phyloP scores from a whole-genome alignment of 2,797 vertebrate species.

The Macroramphosus scolopax region DNA sequence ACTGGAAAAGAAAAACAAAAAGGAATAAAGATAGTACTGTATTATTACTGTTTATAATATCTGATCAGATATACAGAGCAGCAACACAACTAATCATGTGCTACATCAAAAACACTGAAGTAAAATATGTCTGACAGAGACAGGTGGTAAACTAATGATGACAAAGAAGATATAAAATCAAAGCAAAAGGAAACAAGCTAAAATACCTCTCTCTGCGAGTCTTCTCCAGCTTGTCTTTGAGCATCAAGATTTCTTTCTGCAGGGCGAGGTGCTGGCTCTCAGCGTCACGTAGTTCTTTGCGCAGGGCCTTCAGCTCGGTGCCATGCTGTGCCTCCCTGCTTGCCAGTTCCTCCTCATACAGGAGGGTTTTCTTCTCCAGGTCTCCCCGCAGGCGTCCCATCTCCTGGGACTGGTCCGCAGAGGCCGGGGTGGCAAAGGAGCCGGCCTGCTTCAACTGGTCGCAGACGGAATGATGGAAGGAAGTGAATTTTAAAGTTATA shows the following conservation, averaged over 20 bases:
- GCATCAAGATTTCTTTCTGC: constrained; percentile 95
- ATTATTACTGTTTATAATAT: not conserved
- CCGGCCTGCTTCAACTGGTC: constrained; percentile 89
- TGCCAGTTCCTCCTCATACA: constrained; percentile 89
- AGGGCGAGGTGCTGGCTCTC: constrained; percentile 93
- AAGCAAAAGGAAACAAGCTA: not conserved
- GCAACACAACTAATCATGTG: not conserved
- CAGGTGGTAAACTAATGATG: too few species aligned
- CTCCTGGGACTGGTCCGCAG: constrained; percentile 89
- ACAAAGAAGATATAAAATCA: not conserved
- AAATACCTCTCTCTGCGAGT: constrained; percentile 89
- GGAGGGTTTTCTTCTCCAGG: constrained; percentile 90
- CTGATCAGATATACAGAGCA: not conserved
- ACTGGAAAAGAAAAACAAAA: constrained; percentile 47
- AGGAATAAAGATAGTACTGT: constrained; percentile 7
- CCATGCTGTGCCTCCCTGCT: constrained; percentile 87
- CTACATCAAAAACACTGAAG: too few species aligned
- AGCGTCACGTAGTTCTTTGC: constrained; percentile 92
- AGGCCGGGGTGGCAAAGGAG: constrained; percentile 69
- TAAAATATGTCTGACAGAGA: too few species aligned
- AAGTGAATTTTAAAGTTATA: too few species aligned
- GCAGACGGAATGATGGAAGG: constrained; percentile 2
- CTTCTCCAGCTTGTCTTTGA: constrained; percentile 98
- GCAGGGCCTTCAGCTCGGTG: constrained; percentile 88
- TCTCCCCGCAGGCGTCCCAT: constrained; percentile 88